Evolutionary conservation across 2,113 vertebrate species (phyloP), one percentile per base, ranked within the genome.

Genomic region (Cynoglossus semilaevis): DNA sequence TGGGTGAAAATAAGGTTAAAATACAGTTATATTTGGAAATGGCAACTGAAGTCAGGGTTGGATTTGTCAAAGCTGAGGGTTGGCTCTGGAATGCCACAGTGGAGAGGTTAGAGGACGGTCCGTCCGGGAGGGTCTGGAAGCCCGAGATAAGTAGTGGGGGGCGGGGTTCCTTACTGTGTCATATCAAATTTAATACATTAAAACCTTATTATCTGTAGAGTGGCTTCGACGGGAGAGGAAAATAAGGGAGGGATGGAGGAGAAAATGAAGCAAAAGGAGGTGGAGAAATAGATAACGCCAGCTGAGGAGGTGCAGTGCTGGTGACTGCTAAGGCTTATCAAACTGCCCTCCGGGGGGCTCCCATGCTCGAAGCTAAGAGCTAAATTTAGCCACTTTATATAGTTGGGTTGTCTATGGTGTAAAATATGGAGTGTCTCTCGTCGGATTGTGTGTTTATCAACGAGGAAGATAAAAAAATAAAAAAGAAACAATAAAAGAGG

Each of bases 151-250:
- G 83, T 83, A 58, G 18, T 51, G 55, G 59, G 54, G 42, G 57
- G 44, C 8, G 60, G 77, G 78, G 61, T 54, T 55, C 63, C 68
- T 80, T 72, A 49, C 58, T 74, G 67, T 48, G 45, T 74, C 80
- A 76, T 83, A 82, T 86, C 75, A 82, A 79, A 86, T 85, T 77
- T 83, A 73, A 77, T 81, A 73, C 78, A 83, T 88, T 87, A 84
- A 85, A 84, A 79, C 79, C 74, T 86, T 72, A 80, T 88, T 85
- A 88, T 85, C 71, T 77, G 60, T 63, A 70, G 63, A 77, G 75
- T 52, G 44, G 46, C 58, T 67, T 36, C 8, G 57, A 42, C 47
- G 50, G 57, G 18, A 38, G 53, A 51, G 34, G 36, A 60, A 64
- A 50, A 46, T 15, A 16, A 16, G 19, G 53, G 40, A 47, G 37